These are phyloP conservation scores for Ectropis grisescens DNA, from an alignment of 1,140 invertebrate species.

Conservation along the genomic window DNA sequence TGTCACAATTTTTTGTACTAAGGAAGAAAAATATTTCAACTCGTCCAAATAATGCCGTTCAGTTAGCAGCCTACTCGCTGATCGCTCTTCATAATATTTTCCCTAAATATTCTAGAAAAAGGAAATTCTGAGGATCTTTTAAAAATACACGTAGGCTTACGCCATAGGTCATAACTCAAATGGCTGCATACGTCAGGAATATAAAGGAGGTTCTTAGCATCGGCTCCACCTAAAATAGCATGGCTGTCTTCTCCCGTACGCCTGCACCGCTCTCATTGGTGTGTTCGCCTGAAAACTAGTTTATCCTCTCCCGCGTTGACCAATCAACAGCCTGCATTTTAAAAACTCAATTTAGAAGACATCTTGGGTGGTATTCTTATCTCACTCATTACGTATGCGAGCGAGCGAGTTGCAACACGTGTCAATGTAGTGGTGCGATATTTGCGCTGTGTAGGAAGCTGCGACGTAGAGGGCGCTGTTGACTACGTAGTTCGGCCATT, in stretches of 20 bases:
- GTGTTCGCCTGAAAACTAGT: constrained; percentile 26
- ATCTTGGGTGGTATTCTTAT: constrained; percentile 22
- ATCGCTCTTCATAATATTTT: constrained; percentile 13
- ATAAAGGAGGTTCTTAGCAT: constrained; percentile 58
- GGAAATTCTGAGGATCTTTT: constrained; percentile 48
- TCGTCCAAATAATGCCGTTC: too few relatives aligned
- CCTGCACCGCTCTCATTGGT: constrained; percentile 39
- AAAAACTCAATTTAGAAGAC: constrained; percentile 34
- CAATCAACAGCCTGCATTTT: constrained; percentile 43
- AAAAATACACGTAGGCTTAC: constrained; percentile 47
- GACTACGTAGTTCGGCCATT: constrained; percentile 20
- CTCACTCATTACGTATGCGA: constrained; percentile 31
- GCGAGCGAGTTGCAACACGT: constrained; percentile 25
- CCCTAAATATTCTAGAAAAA: constrained; percentile 34
- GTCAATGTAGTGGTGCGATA: constrained; percentile 19
- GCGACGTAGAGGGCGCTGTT: constrained; percentile 40
- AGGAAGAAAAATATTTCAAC: too few relatives aligned
- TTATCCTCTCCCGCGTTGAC: constrained; percentile 27
- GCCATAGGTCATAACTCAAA: constrained; percentile 61
- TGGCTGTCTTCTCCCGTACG: constrained; percentile 40
- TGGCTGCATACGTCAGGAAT: constrained; percentile 64
- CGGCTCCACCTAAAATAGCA: constrained; percentile 55
- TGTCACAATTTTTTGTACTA: too few relatives aligned
- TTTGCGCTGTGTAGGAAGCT: constrained; percentile 8
- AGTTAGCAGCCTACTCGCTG: too few relatives aligned